Evolutionary conservation across 2,113 vertebrate species (phyloP).

Genomic region (Neolamprologus caudopunctatus): DNA sequence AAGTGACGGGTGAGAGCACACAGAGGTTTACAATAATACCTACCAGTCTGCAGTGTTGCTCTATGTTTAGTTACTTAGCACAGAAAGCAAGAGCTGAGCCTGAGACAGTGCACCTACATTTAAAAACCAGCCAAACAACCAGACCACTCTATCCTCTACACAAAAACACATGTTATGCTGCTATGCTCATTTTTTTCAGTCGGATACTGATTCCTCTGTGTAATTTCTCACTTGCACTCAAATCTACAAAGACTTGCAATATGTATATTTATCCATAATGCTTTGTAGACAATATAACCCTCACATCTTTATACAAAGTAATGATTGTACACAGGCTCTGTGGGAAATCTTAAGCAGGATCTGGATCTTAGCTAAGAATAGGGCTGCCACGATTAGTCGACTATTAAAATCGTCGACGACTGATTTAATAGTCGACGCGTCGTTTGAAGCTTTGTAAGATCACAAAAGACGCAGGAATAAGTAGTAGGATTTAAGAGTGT

Average conservation of each 20-base stretch:
- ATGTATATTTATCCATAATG: not conserved
- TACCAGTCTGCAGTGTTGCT: not conserved
- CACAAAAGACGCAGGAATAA: fast-evolving
- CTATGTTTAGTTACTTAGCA: not conserved
- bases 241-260: not conserved
- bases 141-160: not conserved
- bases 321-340: not conserved
- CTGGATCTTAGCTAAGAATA: not conserved
- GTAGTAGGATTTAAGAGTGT: too few relatives aligned
- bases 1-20: not conserved
- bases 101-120: not conserved
- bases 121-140: not conserved
- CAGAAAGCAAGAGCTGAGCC: not conserved
- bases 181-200: not conserved
- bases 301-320: not conserved
- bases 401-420: too few relatives aligned
- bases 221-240: not conserved
- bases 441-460: too few relatives aligned
- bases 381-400: too few relatives aligned
- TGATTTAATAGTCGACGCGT: fast-evolving
- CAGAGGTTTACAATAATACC: not conserved
- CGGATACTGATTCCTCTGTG: not conserved
- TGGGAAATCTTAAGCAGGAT: not conserved
- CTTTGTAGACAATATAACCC: not conserved
- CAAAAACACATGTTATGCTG: not conserved